Conservation (phyloP, 2,113 vertebrate species). For the Nannobrachium achirus region DNA sequence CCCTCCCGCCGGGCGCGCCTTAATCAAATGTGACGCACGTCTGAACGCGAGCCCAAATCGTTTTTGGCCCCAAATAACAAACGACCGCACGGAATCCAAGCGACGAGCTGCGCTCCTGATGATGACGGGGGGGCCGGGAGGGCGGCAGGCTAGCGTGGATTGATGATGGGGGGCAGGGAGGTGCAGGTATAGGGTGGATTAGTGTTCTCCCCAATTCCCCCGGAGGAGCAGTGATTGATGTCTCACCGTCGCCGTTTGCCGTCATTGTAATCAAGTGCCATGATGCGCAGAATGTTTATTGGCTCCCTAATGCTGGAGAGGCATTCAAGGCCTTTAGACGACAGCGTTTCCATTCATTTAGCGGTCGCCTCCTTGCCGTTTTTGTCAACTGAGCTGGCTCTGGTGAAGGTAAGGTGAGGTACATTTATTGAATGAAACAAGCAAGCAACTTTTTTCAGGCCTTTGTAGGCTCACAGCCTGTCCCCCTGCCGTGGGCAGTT, state of each 20-base stretch:
- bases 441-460: no score
- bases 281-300: no score
- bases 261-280: not conserved
- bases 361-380: constrained; percentile 24
- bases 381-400: no score
- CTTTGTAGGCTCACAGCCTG: no score
- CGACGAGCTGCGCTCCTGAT: constrained; percentile 36
- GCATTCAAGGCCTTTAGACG: constrained; percentile 5
- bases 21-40: constrained; percentile 72
- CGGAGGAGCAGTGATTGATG: constrained; percentile 40
- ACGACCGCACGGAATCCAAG: constrained; percentile 35
- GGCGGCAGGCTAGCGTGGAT: no score
- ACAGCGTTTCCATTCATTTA: constrained; percentile 47
- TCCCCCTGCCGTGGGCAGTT: no score
- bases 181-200: no score
- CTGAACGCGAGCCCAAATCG: constrained; percentile 63
- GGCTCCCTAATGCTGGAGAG: no score
- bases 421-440: no score
- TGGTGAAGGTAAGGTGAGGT: no score
- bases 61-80: constrained; percentile 57
- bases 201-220: constrained; percentile 13
- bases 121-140: constrained; percentile 23
- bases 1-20: constrained; percentile 54
- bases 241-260: constrained; percentile 47
- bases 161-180: no score